phyloP scores from a whole-genome alignment of 1,140 invertebrate genomes.

The Drosophila asahinai region DNA sequence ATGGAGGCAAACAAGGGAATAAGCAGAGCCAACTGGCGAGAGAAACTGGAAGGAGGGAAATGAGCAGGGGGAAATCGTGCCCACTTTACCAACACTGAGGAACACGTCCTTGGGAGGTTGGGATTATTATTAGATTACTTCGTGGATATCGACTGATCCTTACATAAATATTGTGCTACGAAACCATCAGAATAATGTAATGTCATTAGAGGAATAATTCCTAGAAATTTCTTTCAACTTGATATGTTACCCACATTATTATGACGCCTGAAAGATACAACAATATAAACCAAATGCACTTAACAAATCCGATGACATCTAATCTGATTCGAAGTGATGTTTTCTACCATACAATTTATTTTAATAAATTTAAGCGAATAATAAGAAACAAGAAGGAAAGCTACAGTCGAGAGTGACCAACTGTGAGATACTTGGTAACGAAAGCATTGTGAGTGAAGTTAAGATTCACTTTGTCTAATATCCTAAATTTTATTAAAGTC shows the following conservation, averaged over 20 bases:
- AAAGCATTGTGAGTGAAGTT: no score
- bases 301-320: background rate
- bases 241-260: no score
- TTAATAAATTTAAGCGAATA: no score
- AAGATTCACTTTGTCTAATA: no score
- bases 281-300: no score
- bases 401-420: no score
- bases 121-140: constrained; percentile 27
- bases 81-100: constrained; percentile 9
- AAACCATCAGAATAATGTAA: background rate
- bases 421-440: no score
- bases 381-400: no score
- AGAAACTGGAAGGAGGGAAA: constrained; percentile 21
- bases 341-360: no score
- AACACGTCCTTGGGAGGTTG: constrained; percentile 3
- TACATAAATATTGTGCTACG: constrained; percentile 8
- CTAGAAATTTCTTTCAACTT: background rate
- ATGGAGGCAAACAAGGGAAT: no score
- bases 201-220: background rate
- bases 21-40: constrained; percentile 15
- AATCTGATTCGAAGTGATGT: background rate
- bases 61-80: constrained; percentile 5
- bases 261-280: background rate
- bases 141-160: background rate
- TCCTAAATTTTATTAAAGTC: no score